A percentile compares a stretch with the other conserved stretches of the same genome.
Conservation (phyloP, 2,797 vertebrate genomes). For the Hemitrygon akajei region DNA sequence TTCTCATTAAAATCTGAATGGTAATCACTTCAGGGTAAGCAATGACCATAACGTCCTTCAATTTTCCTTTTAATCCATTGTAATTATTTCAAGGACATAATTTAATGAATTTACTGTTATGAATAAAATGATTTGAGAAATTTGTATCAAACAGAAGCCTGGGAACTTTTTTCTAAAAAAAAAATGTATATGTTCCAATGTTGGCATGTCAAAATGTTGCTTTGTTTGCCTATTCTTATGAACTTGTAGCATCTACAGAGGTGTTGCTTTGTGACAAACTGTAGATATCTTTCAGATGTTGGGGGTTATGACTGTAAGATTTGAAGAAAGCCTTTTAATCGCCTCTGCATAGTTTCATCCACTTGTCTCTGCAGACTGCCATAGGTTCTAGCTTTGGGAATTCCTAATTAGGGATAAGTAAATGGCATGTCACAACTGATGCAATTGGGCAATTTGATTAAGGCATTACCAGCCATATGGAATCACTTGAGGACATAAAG, state of each 20-base stretch:
- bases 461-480: not conserved
- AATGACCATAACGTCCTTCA: not conserved
- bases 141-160: not conserved
- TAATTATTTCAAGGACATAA: not conserved
- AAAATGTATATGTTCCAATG: not conserved
- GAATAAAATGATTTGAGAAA: not conserved
- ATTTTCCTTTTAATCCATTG: not conserved
- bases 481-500: not conserved
- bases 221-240: too few species aligned
- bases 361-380: too few species aligned
- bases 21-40: not conserved
- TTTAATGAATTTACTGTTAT: conserved; percentile 1
- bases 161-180: not conserved
- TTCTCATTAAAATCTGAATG: not conserved
- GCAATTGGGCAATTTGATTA: not conserved
- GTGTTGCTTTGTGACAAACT: not conserved
- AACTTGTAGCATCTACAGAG: not conserved
- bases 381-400: not conserved
- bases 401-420: not conserved
- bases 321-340: not conserved
- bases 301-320: not conserved
- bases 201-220: not conserved
- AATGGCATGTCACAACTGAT: not conserved
- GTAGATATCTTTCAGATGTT: not conserved
- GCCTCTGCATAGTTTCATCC: not conserved